Conservation (phyloP, 2,113 vertebrate genomes). For the Ovis aries region DNA sequence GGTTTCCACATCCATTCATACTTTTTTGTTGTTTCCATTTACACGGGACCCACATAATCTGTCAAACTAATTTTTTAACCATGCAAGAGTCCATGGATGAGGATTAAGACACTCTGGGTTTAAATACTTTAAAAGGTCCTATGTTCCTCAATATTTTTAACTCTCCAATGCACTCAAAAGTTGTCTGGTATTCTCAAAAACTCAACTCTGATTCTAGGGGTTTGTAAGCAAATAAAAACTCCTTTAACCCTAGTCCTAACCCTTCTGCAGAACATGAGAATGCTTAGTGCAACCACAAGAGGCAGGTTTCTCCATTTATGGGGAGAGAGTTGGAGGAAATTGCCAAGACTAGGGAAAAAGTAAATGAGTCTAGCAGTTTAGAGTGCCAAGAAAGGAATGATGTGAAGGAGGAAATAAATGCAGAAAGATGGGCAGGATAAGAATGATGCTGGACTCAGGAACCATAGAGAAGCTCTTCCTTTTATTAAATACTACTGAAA, state of each 20-base stretch:
- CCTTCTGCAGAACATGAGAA: neutral
- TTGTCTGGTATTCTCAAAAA: neutral
- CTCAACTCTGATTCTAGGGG: neutral
- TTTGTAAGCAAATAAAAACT: neutral
- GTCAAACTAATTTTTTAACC: neutral
- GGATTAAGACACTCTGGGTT: neutral
- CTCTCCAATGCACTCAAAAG: neutral
- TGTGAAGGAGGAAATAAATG: neutral
- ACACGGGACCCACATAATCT: neutral
- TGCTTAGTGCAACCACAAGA: neutral
- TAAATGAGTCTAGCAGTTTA: neutral
- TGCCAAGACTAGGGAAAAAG: neutral
- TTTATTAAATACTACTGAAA: neutral
- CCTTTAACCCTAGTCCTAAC: neutral
- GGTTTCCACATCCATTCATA: neutral
- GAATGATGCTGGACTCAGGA: neutral
- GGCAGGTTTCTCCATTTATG: neutral
- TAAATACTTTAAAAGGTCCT: neutral
- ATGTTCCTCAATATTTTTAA: neutral
- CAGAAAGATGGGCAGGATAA: neutral
- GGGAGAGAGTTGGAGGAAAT: neutral
- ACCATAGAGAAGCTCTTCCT: neutral
- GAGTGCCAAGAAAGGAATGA: neutral
- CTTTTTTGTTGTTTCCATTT: neutral
- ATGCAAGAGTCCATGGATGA: neutral